Evolutionary conservation across 2,113 vertebrate genomes (phyloP).

Genomic region (Cepphus grylle): DNA sequence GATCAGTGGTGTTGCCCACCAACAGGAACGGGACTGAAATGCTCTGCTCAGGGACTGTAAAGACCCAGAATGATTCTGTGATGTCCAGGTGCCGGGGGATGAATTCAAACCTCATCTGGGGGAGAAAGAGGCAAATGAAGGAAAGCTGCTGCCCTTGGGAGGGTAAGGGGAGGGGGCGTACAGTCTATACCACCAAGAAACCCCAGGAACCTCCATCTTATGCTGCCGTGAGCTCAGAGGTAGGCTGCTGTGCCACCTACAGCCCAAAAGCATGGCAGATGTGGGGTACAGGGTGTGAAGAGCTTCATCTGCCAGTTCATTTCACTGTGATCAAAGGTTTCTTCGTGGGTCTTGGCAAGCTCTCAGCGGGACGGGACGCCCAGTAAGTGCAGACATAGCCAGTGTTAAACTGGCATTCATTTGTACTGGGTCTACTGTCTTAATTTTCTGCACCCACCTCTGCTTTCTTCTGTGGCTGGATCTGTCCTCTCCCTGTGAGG

Average conservation of each 20-base stretch:
- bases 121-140: not conserved
- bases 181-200: not conserved
- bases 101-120: slow-evolving; percentile 85
- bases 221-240: not conserved
- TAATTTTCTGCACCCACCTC: slow-evolving; percentile 72
- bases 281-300: not conserved
- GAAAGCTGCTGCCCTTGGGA: not conserved
- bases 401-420: not conserved
- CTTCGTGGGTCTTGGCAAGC: not conserved
- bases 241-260: not conserved
- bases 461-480: slow-evolving; percentile 81
- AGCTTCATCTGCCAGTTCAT: not conserved
- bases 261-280: not conserved
- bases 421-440: not conserved
- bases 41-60: slow-evolving; percentile 77
- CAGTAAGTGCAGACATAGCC: not conserved
- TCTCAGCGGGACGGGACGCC: not conserved
- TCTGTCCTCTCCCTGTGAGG: slow-evolving; percentile 72
- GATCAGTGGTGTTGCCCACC: slow-evolving; percentile 81
- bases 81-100: slow-evolving; percentile 69
- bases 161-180: not conserved
- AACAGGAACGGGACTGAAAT: slow-evolving; percentile 84
- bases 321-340: not conserved
- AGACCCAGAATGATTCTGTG: slow-evolving; percentile 88
- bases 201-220: not conserved